A percentile compares a stretch with the other conserved stretches of the same genome.
These are phyloP conservation scores for Nomada flava DNA, from an alignment of 2,888 invertebrate genomes.

Conservation along the genomic window DNA sequence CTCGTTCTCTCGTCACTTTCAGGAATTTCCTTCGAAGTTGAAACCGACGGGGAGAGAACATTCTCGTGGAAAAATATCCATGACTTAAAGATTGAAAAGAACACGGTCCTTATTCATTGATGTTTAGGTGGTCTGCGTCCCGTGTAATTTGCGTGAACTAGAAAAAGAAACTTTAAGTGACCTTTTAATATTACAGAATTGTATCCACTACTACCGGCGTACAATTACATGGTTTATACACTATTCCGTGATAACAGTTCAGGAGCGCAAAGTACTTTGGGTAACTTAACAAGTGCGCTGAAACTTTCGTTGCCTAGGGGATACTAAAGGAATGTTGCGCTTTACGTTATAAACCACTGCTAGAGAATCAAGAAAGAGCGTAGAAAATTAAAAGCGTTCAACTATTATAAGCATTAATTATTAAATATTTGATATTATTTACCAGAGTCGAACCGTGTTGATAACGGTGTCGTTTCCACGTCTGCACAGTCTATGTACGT, in stretches of 20 bases:
- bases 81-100: not conserved
- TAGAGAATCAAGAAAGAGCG: not conserved
- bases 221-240: not conserved
- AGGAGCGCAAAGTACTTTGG: not conserved
- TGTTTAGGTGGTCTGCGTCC: no score
- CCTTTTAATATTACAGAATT: not conserved
- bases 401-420: not conserved
- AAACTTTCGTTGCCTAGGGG: constrained; percentile 9
- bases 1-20: constrained; percentile 46
- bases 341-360: not conserved
- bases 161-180: no score
- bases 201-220: not conserved
- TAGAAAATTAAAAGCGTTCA: not conserved
- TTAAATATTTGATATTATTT: not conserved
- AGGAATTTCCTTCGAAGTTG: constrained; percentile 48
- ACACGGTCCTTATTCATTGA: no score
- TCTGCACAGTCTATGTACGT: not conserved
- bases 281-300: constrained; percentile 5
- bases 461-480: not conserved
- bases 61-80: not conserved
- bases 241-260: not conserved
- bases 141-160: no score
- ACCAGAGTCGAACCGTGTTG: no score
- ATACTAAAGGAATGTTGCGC: not conserved
- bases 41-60: constrained; percentile 31